phyloP scores from a whole-genome alignment of 2,797 vertebrate species.

The Crypturellus tataupa region DNA sequence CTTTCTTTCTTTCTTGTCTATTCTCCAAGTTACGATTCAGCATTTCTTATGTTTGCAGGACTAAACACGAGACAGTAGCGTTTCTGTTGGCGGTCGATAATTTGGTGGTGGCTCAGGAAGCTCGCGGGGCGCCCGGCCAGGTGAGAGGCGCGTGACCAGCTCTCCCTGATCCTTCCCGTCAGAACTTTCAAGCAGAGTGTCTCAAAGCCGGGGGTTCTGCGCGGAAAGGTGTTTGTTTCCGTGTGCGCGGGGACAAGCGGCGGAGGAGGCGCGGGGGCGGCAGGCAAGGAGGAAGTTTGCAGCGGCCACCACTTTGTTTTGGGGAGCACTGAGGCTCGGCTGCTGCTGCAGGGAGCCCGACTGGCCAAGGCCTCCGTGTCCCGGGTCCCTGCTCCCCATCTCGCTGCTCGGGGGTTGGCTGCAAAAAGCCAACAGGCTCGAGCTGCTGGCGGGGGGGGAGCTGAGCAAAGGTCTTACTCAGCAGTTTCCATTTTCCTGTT shows the following conservation, averaged over 20 bases:
- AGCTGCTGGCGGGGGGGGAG: not conserved
- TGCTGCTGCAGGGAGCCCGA: not conserved
- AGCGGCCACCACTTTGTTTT: not conserved
- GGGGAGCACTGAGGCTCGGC: not conserved
- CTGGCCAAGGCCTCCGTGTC: not conserved
- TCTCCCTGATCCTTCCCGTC: not conserved
- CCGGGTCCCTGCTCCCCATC: not conserved
- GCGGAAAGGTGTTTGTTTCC: not conserved
- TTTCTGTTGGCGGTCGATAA: conserved; percentile 47
- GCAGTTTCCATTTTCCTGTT: conserved; percentile 61
- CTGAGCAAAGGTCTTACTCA: conserved; percentile 43
- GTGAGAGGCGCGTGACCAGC: conserved; percentile 19
- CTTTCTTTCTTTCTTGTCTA: not conserved
- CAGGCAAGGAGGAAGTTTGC: not conserved
- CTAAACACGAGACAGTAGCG: conserved; percentile 52
- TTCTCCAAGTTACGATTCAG: conserved; percentile 22
- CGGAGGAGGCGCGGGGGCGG: not conserved
- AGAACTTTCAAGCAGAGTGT: not conserved
- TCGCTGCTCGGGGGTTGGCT: not conserved
- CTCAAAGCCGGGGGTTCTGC: not conserved
- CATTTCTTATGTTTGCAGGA: conserved; percentile 60
- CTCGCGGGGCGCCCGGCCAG: not conserved
- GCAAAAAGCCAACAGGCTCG: not conserved
- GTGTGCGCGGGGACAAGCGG: not conserved
- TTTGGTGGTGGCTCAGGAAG: conserved; percentile 27